Conservation (phyloP, 2,113 vertebrate genomes). For the Siniperca knerii region DNA sequence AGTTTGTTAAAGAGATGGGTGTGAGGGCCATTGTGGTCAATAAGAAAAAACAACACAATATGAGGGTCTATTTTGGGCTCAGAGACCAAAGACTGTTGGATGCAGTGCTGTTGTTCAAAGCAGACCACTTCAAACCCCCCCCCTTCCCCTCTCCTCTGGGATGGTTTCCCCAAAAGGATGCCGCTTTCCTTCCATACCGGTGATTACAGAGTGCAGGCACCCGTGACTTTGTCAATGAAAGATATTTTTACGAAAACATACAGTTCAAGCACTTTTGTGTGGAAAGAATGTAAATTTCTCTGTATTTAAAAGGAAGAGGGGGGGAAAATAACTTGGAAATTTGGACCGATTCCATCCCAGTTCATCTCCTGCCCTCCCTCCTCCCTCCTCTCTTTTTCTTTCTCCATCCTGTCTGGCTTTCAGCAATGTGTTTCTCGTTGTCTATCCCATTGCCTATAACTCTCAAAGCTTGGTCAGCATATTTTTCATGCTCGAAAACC, state of each 20-base stretch:
- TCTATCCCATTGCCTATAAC: slow-evolving; percentile 70
- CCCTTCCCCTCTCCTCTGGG: slow-evolving; percentile 17
- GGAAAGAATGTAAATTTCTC: slow-evolving; percentile 83
- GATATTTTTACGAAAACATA: slow-evolving; percentile 64
- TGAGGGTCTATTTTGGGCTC: slow-evolving; percentile 56
- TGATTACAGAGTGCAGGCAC: slow-evolving; percentile 55
- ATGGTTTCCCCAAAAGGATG: slow-evolving; percentile 39
- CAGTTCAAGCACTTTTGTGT: slow-evolving; percentile 63
- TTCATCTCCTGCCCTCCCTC: slow-evolving; percentile 42
- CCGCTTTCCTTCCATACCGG: slow-evolving; percentile 41
- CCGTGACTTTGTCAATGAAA: slow-evolving; percentile 58
- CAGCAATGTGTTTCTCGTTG: slow-evolving; percentile 83
- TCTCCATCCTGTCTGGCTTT: slow-evolving; percentile 73
- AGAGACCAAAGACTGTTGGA: slow-evolving; percentile 38
- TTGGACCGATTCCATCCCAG: slow-evolving; percentile 74
- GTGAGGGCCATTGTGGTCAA: slow-evolving; percentile 55
- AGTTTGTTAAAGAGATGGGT: slow-evolving; percentile 56
- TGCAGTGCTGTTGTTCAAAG: slow-evolving; percentile 45
- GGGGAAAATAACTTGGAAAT: slow-evolving; percentile 65
- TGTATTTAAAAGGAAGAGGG: slow-evolving; percentile 66
- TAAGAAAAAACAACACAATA: slow-evolving; percentile 27
- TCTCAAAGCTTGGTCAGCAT: slow-evolving; percentile 69
- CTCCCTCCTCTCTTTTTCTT: slow-evolving; percentile 24
- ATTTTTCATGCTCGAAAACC: slow-evolving; percentile 67
- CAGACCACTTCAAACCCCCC: slow-evolving; percentile 20